Evolutionary conservation across 2,797 vertebrate species (phyloP).

Genomic region (Graptemys geographica): DNA sequence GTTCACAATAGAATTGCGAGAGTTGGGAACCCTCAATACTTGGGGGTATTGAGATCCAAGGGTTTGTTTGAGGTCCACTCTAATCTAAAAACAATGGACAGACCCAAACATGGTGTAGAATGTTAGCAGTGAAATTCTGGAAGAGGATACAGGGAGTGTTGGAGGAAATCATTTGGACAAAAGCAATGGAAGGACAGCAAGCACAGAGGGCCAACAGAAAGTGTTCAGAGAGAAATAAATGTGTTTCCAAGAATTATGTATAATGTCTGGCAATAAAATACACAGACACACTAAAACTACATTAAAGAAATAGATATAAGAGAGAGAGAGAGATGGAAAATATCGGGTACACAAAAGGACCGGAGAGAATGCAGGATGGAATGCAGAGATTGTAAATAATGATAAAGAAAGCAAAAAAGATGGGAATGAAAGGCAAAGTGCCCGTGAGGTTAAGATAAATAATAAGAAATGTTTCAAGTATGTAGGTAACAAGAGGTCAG

Average conservation of each 20-base stretch:
- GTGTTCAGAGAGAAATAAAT: not conserved
- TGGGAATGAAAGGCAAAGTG: conserved; percentile 26
- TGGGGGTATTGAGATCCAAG: not conserved
- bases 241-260: not conserved
- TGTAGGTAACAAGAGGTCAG: conserved; percentile 36
- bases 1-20: not conserved
- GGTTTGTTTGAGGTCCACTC: not conserved
- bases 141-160: not conserved
- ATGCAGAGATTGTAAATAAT: conserved; percentile 34
- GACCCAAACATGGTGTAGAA: not conserved
- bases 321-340: not conserved
- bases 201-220: not conserved
- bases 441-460: conserved; percentile 24
- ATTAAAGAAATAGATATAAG: not conserved
- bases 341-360: not conserved
- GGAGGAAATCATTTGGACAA: not conserved
- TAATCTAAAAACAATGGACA: not conserved
- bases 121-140: not conserved
- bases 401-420: not conserved
- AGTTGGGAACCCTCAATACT: not conserved
- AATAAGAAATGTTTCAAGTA: not conserved
- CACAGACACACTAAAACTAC: not conserved
- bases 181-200: not conserved
- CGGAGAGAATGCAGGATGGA: not conserved
- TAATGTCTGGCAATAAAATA: not conserved